Conservation (phyloP, 2,113 vertebrate species). For the Edolisoma coerulescens region DNA sequence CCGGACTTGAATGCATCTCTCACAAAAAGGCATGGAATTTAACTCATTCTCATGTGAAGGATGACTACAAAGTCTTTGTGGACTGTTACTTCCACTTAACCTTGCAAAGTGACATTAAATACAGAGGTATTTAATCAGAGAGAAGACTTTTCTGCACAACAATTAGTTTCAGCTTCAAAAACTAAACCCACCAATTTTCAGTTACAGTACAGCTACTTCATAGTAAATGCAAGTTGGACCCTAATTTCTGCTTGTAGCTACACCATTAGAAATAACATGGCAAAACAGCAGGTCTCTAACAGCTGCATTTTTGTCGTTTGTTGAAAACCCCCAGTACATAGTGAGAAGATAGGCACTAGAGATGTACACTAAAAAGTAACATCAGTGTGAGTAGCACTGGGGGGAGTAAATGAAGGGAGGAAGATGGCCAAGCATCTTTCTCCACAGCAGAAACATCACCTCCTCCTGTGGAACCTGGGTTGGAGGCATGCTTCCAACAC, state of each 20-base stretch:
- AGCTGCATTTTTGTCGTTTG: rapidly evolving
- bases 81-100: background rate
- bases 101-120: background rate
- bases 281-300: background rate
- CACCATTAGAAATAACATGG: background rate
- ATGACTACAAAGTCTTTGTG: background rate
- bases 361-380: background rate
- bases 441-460: background rate
- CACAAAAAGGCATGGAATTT: background rate
- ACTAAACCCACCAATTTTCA: background rate
- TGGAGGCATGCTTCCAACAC: background rate
- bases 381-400: background rate
- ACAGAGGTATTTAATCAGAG: background rate
- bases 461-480: background rate
- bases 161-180: background rate
- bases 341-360: background rate
- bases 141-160: background rate
- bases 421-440: background rate
- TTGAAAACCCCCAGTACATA: rapidly evolving
- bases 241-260: background rate
- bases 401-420: background rate
- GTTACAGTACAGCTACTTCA: background rate
- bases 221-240: background rate
- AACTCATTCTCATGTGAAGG: background rate
- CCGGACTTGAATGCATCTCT: background rate